Evolutionary conservation across 2,888 invertebrate genomes (phyloP), one percentile per base, ranked within the genome.

Genomic region (Drosophila hamatofila): DNA sequence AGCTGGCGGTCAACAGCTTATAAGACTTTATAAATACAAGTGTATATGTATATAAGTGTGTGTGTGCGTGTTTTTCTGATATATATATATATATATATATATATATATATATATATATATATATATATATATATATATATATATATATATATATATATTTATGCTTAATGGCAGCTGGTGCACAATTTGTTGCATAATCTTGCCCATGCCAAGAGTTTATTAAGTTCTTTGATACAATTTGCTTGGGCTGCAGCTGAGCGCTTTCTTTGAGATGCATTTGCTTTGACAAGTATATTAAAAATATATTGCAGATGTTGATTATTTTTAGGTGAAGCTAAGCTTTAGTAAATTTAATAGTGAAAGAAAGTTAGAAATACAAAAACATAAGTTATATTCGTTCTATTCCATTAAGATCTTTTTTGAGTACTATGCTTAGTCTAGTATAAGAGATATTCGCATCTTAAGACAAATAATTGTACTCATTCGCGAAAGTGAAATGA

Each of bases 1-100:
- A 61, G 69, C 65, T 52, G 44, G 8, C 55, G 58, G 65, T 77
- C 65, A 73, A 58, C 63, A 68, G 67, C 64, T 49, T 25, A 37
- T 9, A 23, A 37, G n/a, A 37, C 52, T 37, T 35, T 37, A n/a
- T 23, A 35, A 25, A 35, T 65, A 48, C 58, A 76, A 61, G 66
- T 46, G 23, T 14, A 14, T 42, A 23, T 37, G n/a, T n/a, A 35
- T 35, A 37, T 11, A n/a, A 23, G 9, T n/a, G 16, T 23, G 2
- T 55, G 21, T 49, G 11, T 27, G 21, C 27, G 3, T n/a, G n/a
- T n/a, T n/a, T 27, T 3, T 48, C 2, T 9, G 4, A 11, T 41
- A 41, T 11, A 41, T 41, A 41, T 41, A n/a, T 18, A n/a, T n/a
- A n/a, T n/a, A 30, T 46, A 25, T 23, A 11, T 41, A 41, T 11